phyloP scores from a whole-genome alignment of 2,113 vertebrate genomes.

The Chaetura pelagica region DNA sequence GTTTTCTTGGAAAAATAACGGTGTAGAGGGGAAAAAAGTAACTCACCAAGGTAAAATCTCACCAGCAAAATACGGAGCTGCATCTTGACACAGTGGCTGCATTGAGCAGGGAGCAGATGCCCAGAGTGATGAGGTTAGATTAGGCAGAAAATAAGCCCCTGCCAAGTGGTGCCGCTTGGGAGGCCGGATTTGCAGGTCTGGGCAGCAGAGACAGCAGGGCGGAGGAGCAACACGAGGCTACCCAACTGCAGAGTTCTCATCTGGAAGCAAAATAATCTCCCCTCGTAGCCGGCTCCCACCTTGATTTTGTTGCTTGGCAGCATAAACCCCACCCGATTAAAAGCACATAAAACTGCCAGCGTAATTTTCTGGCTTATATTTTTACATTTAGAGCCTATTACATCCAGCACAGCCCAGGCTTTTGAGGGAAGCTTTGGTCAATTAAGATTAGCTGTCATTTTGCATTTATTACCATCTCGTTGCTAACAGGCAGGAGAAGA shows the following conservation, averaged over 20 bases:
- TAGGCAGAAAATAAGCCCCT: neutral
- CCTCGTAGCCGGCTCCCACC: neutral
- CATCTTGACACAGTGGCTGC: neutral
- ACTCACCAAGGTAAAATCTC: neutral
- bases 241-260: neutral
- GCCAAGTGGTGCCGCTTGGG: neutral
- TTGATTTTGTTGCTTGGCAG: neutral
- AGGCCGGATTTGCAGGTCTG: neutral
- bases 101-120: neutral
- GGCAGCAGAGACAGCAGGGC: neutral
- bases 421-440: conserved; percentile 11
- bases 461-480: neutral
- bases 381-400: neutral
- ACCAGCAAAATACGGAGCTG: neutral
- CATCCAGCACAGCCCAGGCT: neutral
- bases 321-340: neutral
- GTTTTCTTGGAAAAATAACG: neutral
- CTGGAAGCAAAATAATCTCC: neutral
- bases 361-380: neutral
- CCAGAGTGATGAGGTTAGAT: neutral
- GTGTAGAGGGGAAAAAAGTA: neutral
- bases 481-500: conserved; percentile 32
- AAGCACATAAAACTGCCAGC: neutral
- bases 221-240: neutral
- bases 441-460: conserved; percentile 2